Conservation (phyloP, 2,888 invertebrate species). For the Mactromeris polynyma region DNA sequence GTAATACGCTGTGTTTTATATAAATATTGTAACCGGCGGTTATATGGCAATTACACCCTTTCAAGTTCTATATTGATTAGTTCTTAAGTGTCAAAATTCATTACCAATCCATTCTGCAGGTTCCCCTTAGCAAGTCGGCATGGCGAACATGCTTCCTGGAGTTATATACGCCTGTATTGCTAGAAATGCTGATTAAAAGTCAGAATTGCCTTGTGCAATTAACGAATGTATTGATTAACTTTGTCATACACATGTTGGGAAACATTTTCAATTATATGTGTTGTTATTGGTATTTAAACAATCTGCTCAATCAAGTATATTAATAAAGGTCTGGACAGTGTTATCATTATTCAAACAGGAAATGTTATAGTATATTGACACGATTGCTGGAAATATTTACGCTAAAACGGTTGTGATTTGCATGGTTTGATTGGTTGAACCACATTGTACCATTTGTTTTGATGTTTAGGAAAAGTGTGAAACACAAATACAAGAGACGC, state of each 20-base stretch:
- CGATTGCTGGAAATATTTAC: too few relatives aligned
- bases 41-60: not conserved
- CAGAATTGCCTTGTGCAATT: not conserved
- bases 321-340: not conserved
- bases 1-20: not conserved
- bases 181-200: not conserved
- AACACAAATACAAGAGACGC: too few relatives aligned
- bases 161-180: not conserved
- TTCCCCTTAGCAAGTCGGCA: not conserved
- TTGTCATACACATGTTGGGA: not conserved
- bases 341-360: too few relatives aligned
- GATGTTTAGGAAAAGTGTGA: too few relatives aligned
- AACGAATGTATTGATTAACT: not conserved
- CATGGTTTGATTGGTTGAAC: too few relatives aligned
- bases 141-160: not conserved
- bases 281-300: not conserved
- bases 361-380: too few relatives aligned
- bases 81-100: not conserved
- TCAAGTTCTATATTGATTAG: not conserved
- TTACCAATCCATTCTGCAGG: not conserved
- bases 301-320: not conserved
- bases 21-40: not conserved
- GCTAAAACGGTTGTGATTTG: too few relatives aligned
- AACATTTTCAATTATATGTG: not conserved
- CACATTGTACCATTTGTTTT: too few relatives aligned